These are phyloP conservation scores for Mythimna vitellina DNA, from an alignment of 2,888 invertebrate species.

Conservation along the genomic window DNA sequence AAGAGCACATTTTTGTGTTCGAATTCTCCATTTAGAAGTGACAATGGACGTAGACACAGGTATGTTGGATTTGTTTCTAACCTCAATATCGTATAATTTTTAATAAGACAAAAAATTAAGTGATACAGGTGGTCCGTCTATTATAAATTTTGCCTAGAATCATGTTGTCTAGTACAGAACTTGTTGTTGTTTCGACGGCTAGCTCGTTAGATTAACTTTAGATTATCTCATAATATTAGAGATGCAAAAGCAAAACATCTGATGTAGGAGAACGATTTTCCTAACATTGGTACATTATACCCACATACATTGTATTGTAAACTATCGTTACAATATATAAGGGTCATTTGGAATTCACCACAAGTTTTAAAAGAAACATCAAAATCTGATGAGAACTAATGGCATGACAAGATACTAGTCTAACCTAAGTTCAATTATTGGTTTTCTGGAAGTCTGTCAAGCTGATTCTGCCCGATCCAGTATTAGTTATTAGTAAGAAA, in stretches of 20 bases:
- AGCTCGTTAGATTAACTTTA: not conserved
- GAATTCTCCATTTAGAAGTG: slow-evolving; percentile 8
- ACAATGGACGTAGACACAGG: slow-evolving; percentile 86
- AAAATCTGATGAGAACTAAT: not conserved
- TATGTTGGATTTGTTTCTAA: slow-evolving; percentile 68
- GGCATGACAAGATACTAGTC: too few species aligned
- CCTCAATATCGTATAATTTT: slow-evolving; percentile 60
- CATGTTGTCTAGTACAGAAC: not conserved
- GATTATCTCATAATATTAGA: too few species aligned
- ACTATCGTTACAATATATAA: not conserved
- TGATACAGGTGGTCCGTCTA: not conserved
- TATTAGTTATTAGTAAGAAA: not conserved
- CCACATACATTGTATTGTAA: slow-evolving; percentile 17
- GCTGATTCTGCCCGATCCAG: not conserved
- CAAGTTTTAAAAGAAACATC: not conserved
- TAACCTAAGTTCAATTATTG: too few species aligned
- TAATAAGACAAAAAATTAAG: not conserved
- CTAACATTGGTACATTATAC: too few species aligned
- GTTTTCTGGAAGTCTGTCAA: too few species aligned
- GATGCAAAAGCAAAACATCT: not conserved
- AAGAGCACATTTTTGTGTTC: slow-evolving; percentile 60
- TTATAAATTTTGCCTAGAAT: not conserved
- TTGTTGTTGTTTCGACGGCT: not conserved
- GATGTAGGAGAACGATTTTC: not conserved
- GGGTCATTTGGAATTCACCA: not conserved